A percentile compares a stretch with the other conserved stretches of the same genome.
Conservation (phyloP, 2,888 invertebrate genomes). For the Cephus pygmeus region DNA sequence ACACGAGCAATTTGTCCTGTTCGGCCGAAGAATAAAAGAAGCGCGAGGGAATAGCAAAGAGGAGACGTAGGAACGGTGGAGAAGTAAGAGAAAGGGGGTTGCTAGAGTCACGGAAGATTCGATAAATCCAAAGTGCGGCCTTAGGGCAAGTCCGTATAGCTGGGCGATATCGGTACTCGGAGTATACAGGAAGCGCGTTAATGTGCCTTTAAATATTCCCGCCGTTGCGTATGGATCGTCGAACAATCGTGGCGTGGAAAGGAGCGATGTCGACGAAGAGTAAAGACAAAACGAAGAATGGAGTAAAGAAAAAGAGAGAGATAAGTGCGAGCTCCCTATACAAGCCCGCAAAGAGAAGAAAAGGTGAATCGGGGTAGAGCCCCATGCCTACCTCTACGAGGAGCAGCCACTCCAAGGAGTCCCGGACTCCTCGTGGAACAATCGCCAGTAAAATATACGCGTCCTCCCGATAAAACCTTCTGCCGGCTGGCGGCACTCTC, state of each 20-base stretch:
- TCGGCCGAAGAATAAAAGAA: conserved; percentile 14
- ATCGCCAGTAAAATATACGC: conserved; percentile 49
- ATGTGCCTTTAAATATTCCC: neutral
- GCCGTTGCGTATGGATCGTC: neutral
- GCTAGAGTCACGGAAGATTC: neutral
- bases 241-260: neutral
- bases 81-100: neutral
- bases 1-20: neutral
- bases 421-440: conserved; percentile 30
- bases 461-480: conserved; percentile 44
- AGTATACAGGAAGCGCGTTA: neutral
- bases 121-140: neutral
- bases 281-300: neutral
- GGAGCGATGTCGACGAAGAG: neutral
- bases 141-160: neutral
- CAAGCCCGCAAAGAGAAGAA: neutral
- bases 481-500: conserved; percentile 41
- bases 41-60: conserved; percentile 14
- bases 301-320: neutral
- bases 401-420: neutral
- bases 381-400: neutral
- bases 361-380: neutral
- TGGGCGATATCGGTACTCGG: neutral
- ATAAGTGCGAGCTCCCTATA: neutral
- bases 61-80: conserved; percentile 15